Percentiles rank a stretch among this genome's conserved stretches.
Conservation (phyloP, 2,797 vertebrate species). For the Mormyrus proboscirostris region DNA sequence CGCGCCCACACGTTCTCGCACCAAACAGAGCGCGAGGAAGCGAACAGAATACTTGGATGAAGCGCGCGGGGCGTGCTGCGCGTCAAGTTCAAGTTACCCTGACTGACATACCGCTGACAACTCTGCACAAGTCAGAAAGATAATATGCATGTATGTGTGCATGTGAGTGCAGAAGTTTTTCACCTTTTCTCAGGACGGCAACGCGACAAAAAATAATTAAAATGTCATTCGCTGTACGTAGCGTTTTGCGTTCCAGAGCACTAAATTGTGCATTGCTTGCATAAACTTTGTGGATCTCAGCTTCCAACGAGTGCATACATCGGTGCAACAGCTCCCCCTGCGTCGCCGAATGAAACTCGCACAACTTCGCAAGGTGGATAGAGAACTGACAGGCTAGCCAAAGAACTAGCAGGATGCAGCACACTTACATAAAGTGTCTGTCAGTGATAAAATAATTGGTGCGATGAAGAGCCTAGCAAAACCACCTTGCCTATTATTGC, state of each 20-base stretch:
- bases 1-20: constrained; percentile 42
- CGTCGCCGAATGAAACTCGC: constrained; percentile 27
- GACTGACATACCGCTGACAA: constrained; percentile 41
- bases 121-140: constrained; percentile 18
- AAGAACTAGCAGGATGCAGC: background rate
- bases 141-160: background rate
- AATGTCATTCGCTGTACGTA: background rate
- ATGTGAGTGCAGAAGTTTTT: background rate
- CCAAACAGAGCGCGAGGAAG: constrained; percentile 31
- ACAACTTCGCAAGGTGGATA: constrained; percentile 6
- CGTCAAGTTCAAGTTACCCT: constrained; percentile 27
- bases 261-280: constrained; percentile 37
- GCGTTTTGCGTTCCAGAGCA: constrained; percentile 6
- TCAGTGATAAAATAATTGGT: background rate
- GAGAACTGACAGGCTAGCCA: constrained; percentile 4
- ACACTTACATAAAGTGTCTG: background rate
- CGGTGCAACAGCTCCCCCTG: constrained; percentile 49
- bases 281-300: constrained; percentile 52
- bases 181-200: background rate
- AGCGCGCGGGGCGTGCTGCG: constrained; percentile 39
- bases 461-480: background rate
- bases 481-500: background rate
- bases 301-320: constrained; percentile 29
- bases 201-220: background rate
- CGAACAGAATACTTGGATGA: constrained; percentile 36